Conservation (phyloP, 2,113 vertebrate genomes). For the Poeciliopsis retropinna region DNA sequence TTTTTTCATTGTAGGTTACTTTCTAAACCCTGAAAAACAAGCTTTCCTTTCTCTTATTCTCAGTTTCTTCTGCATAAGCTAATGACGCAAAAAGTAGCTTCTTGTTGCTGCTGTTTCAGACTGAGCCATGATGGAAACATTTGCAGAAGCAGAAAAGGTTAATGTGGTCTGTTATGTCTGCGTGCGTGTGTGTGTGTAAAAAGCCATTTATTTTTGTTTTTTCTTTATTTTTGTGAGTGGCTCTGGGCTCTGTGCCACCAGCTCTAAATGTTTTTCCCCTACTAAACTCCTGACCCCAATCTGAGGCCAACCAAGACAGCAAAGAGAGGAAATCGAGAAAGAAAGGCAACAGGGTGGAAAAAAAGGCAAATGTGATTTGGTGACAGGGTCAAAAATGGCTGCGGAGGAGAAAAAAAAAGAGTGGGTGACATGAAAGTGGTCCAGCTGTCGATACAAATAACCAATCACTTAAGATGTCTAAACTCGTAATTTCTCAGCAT, state of each 20-base stretch:
- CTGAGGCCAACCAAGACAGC: conserved; percentile 74
- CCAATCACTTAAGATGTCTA: background rate
- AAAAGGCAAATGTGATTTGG: conserved; percentile 45
- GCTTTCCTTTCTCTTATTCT: conserved; percentile 50
- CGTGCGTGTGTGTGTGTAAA: conserved; percentile 65
- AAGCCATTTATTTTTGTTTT: conserved; percentile 58
- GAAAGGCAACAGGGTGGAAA: background rate
- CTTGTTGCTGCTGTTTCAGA: conserved; percentile 66
- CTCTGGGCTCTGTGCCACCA: conserved; percentile 75
- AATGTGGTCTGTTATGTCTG: conserved; percentile 76
- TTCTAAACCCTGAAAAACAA: conserved; percentile 60
- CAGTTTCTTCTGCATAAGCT: conserved; percentile 56
- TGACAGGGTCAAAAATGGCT: conserved; percentile 37
- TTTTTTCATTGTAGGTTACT: conserved; percentile 55
- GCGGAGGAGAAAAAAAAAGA: conserved; percentile 20
- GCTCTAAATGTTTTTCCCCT: conserved; percentile 80
- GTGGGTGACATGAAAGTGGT: conserved; percentile 4
- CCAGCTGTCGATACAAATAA: conserved; percentile 12
- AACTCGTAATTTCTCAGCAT: conserved; percentile 16
- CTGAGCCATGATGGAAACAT: conserved; percentile 71
- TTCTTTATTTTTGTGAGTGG: conserved; percentile 47
- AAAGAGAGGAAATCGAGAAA: conserved; percentile 49
- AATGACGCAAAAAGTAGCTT: conserved; percentile 33
- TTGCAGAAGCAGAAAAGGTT: conserved; percentile 74
- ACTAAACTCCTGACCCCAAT: conserved; percentile 83